phyloP scores from a whole-genome alignment of 2,113 vertebrate species.

The Helogale parvula region DNA sequence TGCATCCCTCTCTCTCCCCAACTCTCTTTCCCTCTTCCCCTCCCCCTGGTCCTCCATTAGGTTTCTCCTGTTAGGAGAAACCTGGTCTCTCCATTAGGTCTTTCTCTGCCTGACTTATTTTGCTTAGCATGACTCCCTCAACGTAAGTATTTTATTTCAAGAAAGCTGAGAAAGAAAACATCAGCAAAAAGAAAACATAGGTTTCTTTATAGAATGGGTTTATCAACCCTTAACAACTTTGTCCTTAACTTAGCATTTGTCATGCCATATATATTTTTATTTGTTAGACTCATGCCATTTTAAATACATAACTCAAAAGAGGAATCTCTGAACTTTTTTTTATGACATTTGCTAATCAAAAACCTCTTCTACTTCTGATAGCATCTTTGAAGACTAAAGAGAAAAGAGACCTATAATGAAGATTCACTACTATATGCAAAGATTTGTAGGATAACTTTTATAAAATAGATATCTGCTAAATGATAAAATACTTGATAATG shows the following conservation, averaged over 20 bases:
- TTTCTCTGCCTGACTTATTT: too few relatives aligned
- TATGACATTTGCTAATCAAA: conserved; percentile 9
- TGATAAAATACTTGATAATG: conserved; percentile 17
- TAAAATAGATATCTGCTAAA: conserved; percentile 38
- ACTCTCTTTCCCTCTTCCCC: too few relatives aligned
- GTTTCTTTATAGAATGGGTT: background rate
- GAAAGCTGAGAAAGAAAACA: conserved; percentile 24
- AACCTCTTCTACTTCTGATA: background rate
- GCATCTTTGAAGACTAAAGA: conserved; percentile 26
- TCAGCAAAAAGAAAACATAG: conserved; percentile 4
- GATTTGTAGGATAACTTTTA: conserved; percentile 47
- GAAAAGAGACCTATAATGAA: conserved; percentile 13
- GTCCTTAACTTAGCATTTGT: conserved; percentile 9
- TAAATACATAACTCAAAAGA: conserved; percentile 5
- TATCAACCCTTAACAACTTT: conserved; percentile 25
- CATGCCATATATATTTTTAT: conserved; percentile 31
- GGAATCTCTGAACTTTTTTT: conserved; percentile 49
- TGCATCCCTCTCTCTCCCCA: too few relatives aligned
- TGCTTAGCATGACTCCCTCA: too few relatives aligned
- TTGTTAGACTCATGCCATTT: conserved; percentile 10
- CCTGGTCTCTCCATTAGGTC: too few relatives aligned
- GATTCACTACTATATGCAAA: background rate
- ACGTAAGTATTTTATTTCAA: conserved; percentile 32
- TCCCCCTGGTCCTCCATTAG: too few relatives aligned
- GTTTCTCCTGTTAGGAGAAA: too few relatives aligned